A percentile compares a stretch with the other conserved stretches of the same genome.
These are phyloP conservation scores for Drosophila yakuba DNA, from an alignment of 1,140 invertebrate species.

Conservation along the genomic window DNA sequence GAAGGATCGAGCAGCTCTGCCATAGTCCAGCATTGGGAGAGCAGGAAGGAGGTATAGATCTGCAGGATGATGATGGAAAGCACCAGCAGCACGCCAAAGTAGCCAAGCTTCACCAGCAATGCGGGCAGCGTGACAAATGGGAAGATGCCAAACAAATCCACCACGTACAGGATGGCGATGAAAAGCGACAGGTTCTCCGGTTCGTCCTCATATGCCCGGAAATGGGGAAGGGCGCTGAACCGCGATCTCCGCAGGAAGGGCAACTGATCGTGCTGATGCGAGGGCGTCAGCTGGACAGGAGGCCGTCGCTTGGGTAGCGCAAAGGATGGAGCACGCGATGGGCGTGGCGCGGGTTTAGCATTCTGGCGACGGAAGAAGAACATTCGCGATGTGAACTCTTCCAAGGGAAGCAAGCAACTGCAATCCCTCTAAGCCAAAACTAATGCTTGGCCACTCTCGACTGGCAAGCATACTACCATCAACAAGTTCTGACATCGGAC, in stretches of 20 bases:
- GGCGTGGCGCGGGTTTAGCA: conserved; percentile 61
- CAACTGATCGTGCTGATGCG: conserved; percentile 75
- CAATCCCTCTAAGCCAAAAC: conserved; percentile 38
- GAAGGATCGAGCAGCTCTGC: conserved; percentile 88
- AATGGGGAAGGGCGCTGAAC: conserved; percentile 80
- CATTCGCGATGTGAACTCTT: conserved; percentile 57
- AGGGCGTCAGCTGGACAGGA: conserved; percentile 59
- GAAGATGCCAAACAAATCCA: conserved; percentile 93
- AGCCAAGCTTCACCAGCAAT: conserved; percentile 89
- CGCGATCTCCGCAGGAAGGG: conserved; percentile 73
- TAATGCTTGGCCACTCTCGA: conserved; percentile 26
- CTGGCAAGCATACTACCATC: conserved; percentile 2
- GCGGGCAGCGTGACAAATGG: conserved; percentile 90
- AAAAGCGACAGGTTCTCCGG: conserved; percentile 85
- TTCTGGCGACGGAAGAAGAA: conserved; percentile 69
- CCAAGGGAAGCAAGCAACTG: conserved; percentile 51
- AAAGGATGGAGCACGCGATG: conserved; percentile 66
- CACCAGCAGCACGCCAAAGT: conserved; percentile 89
- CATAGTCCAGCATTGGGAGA: conserved; percentile 91
- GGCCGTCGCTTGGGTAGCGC: conserved; percentile 61
- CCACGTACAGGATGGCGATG: conserved; percentile 90
- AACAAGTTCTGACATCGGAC: conserved; percentile 63
- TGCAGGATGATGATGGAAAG: conserved; percentile 88
- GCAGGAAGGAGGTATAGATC: conserved; percentile 90
- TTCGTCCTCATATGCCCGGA: conserved; percentile 63